A percentile compares a stretch with the other conserved stretches of the same genome.
phyloP scores from a whole-genome alignment of 2,797 vertebrate species.

The Coilia nasus region DNA sequence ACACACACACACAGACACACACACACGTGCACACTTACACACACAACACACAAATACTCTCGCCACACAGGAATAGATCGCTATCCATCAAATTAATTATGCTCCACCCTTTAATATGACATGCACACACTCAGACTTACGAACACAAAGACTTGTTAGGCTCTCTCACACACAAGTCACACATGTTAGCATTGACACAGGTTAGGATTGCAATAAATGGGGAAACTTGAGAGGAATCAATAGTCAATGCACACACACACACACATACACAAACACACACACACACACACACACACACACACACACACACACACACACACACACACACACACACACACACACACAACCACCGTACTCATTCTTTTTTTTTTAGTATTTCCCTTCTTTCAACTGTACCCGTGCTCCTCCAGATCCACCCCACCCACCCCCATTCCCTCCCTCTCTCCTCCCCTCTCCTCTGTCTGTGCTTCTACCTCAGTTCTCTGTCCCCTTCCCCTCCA shows the following conservation, averaged over 20 bases:
- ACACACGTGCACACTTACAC: slow-evolving; percentile 40
- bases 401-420: not conserved
- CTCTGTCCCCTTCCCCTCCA: slow-evolving; percentile 60
- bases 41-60: slow-evolving; percentile 30
- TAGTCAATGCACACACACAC: slow-evolving; percentile 28
- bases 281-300: slow-evolving; percentile 22
- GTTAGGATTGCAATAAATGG: not conserved
- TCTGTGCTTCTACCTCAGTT: slow-evolving; percentile 63
- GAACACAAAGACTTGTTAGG: not conserved
- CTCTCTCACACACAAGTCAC: not conserved
- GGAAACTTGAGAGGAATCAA: not conserved
- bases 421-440: slow-evolving; percentile 16
- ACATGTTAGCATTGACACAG: slow-evolving; percentile 3
- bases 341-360: slow-evolving; percentile 5
- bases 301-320: slow-evolving; percentile 30
- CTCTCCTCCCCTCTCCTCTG: not conserved
- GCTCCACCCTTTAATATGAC: not conserved
- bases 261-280: slow-evolving; percentile 33
- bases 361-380: not conserved
- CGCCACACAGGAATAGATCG: not conserved
- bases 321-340: slow-evolving; percentile 25
- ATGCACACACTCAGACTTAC: not conserved
- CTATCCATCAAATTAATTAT: not conserved
- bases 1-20: slow-evolving; percentile 40
- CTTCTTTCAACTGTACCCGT: not conserved